A percentile compares a stretch with the other conserved stretches of the same genome.
These are phyloP conservation scores for Erynnis tages DNA, from an alignment of 2,888 invertebrate species.

Conservation along the genomic window DNA sequence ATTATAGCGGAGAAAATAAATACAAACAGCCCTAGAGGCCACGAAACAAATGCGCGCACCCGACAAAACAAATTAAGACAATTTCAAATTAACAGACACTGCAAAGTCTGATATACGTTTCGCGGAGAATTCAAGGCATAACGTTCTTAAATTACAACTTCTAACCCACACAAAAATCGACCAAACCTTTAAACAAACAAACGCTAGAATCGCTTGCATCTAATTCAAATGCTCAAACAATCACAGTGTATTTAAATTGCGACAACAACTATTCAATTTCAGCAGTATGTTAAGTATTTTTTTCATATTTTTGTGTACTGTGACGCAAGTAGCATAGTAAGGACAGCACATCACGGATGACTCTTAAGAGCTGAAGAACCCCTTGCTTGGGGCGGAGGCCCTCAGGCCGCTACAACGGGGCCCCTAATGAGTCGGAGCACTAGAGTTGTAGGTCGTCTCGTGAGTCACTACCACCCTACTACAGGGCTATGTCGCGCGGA, in stretches of 20 bases:
- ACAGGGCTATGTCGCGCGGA: slow-evolving; percentile 64
- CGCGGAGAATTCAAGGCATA: slow-evolving; percentile 49
- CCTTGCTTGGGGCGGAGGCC: slow-evolving; percentile 66
- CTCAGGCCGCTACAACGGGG: slow-evolving; percentile 65
- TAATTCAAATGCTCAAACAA: slow-evolving; percentile 13
- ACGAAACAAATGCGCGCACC: slow-evolving; percentile 62
- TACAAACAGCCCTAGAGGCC: slow-evolving; percentile 49
- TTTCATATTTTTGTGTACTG: slow-evolving; percentile 4
- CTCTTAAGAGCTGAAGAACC: slow-evolving; percentile 69
- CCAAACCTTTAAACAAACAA: slow-evolving; percentile 45
- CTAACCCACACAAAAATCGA: slow-evolving; percentile 41
- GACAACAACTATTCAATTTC: slow-evolving; percentile 2
- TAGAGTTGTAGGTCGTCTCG: slow-evolving; percentile 77
- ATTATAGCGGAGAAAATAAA: slow-evolving; percentile 37
- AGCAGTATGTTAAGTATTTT: background rate
- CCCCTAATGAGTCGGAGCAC: slow-evolving; percentile 79
- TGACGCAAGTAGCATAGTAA: slow-evolving; percentile 43
- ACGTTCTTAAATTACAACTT: slow-evolving; percentile 46
- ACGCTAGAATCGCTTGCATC: slow-evolving; percentile 36
- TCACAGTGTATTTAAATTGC: slow-evolving; percentile 17
- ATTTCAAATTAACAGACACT: slow-evolving; percentile 72
- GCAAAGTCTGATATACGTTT: slow-evolving; percentile 64
- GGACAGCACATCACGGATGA: slow-evolving; percentile 62
- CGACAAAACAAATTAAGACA: slow-evolving; percentile 74
- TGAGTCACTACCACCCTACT: slow-evolving; percentile 69